phyloP scores from a whole-genome alignment of 2,888 invertebrate species.

The Nematopogon swammerdamellus region DNA sequence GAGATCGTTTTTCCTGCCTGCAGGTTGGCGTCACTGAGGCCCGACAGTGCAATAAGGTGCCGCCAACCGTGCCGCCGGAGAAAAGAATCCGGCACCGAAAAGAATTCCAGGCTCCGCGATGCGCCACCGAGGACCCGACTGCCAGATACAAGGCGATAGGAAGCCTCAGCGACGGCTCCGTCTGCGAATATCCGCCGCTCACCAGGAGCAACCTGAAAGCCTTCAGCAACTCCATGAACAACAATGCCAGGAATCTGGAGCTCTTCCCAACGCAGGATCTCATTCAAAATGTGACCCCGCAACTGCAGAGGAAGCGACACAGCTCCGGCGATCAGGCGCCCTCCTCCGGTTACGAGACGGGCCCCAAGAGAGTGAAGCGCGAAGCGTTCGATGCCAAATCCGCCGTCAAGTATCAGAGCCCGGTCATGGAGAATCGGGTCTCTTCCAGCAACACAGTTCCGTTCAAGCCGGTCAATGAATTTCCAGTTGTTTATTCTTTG shows the following conservation, averaged over 20 bases:
- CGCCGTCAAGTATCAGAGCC: conserved; percentile 20
- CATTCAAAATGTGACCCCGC: background rate
- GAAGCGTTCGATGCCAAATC: conserved; percentile 22
- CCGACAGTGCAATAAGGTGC: conserved; percentile 48
- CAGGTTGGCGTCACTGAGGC: conserved; percentile 57
- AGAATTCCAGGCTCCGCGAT: conserved; percentile 25
- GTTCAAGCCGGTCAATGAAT: conserved; percentile 30
- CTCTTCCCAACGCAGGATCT: background rate
- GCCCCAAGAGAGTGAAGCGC: conserved; percentile 22
- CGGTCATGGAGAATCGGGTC: conserved; percentile 47
- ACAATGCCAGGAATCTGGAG: background rate
- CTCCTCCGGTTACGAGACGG: conserved; percentile 36
- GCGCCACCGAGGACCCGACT: background rate
- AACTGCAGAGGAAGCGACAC: conserved; percentile 6
- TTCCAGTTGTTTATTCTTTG: conserved; percentile 36
- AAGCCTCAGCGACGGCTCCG: conserved; percentile 33
- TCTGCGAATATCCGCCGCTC: conserved; percentile 30
- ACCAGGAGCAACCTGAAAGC: conserved; percentile 18
- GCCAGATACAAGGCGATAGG: background rate
- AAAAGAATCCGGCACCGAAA: conserved; percentile 26
- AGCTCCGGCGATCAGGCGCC: conserved; percentile 31
- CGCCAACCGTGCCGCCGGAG: conserved; percentile 43
- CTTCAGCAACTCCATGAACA: conserved; percentile 25
- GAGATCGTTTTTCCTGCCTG: conserved; percentile 58
- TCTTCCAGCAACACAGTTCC: conserved; percentile 39